Percentiles rank a stretch among this genome's conserved stretches.
These are phyloP conservation scores for Mythimna vitellina DNA, from an alignment of 2,888 invertebrate species.

Conservation along the genomic window DNA sequence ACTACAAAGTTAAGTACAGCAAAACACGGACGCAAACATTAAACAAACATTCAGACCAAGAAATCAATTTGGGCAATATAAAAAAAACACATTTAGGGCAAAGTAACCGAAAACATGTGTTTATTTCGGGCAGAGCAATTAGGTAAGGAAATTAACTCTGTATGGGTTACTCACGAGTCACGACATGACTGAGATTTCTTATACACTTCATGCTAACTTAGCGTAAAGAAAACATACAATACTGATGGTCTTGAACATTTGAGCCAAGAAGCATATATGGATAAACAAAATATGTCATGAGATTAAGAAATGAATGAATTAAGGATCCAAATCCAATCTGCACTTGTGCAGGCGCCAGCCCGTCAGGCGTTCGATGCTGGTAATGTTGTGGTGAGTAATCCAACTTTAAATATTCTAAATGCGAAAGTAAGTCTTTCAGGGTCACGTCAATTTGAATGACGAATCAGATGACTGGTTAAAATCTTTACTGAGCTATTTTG, in stretches of 20 bases:
- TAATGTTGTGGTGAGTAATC: constrained; percentile 26
- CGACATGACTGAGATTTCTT: constrained; percentile 24
- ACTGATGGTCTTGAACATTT: not conserved
- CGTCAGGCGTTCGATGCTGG: not conserved
- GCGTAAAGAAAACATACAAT: not conserved
- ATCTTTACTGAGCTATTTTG: not conserved
- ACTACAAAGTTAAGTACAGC: not conserved
- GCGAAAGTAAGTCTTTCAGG: constrained; percentile 43
- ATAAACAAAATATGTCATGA: not conserved
- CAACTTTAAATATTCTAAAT: constrained; percentile 9
- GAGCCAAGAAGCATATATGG: not conserved
- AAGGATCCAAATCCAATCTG: not conserved
- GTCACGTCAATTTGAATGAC: constrained; percentile 39
- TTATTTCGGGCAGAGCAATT: constrained; percentile 60
- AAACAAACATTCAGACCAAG: constrained; percentile 54
- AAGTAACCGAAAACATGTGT: constrained; percentile 40
- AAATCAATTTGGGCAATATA: constrained; percentile 48
- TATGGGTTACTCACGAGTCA: constrained; percentile 39
- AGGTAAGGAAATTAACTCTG: constrained; percentile 35
- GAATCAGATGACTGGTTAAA: constrained; percentile 37
- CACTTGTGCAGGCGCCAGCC: not conserved
- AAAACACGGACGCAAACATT: constrained; percentile 29
- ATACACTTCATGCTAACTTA: constrained; percentile 28
- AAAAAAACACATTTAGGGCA: constrained; percentile 35
- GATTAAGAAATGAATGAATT: not conserved